Conservation (phyloP, 2,113 vertebrate genomes). For the Oncorhynchus gorbuscha region DNA sequence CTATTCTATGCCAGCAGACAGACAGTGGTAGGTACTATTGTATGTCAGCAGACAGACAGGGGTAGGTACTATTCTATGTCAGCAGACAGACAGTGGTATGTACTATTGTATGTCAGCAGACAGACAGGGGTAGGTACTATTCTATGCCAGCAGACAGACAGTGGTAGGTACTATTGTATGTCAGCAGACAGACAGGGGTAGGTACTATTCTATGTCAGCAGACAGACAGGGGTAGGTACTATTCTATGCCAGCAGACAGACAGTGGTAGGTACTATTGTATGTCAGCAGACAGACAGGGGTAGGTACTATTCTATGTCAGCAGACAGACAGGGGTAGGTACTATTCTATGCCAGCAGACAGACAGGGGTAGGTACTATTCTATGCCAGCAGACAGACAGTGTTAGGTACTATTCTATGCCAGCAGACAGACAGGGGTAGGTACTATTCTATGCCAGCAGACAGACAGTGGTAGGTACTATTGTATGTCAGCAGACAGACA, state of each 20-base stretch:
- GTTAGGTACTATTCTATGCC: no score
- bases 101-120: no score
- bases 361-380: no score
- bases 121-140: neutral
- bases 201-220: slow-evolving; percentile 4
- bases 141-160: slow-evolving; percentile 12
- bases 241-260: no score
- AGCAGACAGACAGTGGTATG: neutral
- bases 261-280: neutral
- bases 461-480: no score
- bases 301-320: neutral
- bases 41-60: neutral
- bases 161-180: neutral
- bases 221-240: neutral
- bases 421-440: no score
- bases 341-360: slow-evolving; percentile 3
- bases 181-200: neutral
- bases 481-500: no score
- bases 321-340: neutral
- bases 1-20: slow-evolving; percentile 6
- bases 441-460: no score
- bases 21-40: neutral
- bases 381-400: no score
- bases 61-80: slow-evolving; percentile 2
- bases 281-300: slow-evolving; percentile 11